phyloP scores from a whole-genome alignment of 2,797 vertebrate species.

The Chloroceryle inda region DNA sequence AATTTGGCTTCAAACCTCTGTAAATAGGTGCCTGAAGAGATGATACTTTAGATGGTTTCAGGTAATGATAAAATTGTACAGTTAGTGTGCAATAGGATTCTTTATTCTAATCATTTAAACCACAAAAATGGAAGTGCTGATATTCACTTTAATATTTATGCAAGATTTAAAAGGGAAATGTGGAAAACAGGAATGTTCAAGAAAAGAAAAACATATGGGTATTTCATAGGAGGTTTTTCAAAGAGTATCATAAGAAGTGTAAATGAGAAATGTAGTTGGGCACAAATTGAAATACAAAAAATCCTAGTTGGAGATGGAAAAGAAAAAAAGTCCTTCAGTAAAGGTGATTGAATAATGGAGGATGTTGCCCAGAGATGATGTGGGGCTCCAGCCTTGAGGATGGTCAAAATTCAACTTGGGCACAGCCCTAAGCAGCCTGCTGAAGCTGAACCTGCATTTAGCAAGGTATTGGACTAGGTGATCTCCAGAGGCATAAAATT shows the following conservation, averaged over 20 bases:
- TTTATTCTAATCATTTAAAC: not conserved
- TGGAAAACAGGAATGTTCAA: not conserved
- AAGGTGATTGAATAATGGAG: not conserved
- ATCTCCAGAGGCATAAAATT: not conserved
- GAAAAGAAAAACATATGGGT: not conserved
- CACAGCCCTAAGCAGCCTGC: rapidly evolving
- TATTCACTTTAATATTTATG: not conserved
- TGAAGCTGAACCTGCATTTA: not conserved
- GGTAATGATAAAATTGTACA: not conserved
- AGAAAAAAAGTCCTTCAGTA: not conserved
- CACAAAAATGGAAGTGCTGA: not conserved
- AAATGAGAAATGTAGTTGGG: not conserved
- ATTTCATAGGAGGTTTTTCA: not conserved
- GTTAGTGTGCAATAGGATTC: not conserved
- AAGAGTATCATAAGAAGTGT: not conserved
- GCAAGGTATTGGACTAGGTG: not conserved
- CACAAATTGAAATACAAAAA: not conserved
- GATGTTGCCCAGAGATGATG: not conserved
- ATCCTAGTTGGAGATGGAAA: not conserved
- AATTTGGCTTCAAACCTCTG: not conserved
- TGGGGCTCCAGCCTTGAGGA: not conserved
- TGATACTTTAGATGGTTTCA: not conserved
- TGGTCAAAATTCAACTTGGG: not conserved
- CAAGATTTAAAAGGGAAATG: not conserved
- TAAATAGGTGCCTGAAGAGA: conserved; percentile 6